phyloP scores from a whole-genome alignment of 2,888 invertebrate species.

The Eueremaeus valkanovi region DNA sequence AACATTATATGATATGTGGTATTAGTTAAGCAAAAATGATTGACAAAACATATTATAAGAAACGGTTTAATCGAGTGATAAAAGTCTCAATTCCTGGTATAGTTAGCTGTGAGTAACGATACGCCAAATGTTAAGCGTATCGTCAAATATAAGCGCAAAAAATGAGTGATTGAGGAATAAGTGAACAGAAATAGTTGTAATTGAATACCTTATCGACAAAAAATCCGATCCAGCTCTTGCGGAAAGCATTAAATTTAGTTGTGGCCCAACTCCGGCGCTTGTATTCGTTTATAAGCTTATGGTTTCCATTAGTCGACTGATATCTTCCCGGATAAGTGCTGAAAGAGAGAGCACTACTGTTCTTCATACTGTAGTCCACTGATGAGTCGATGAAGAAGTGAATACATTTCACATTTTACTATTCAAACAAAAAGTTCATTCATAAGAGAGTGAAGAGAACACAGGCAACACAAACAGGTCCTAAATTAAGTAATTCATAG shows the following conservation, averaged over 20 bases:
- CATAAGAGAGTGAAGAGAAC: not conserved
- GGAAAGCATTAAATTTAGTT: slow-evolving; percentile 25
- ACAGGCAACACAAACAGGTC: not conserved
- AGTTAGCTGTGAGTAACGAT: not conserved
- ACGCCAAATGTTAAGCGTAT: too few relatives aligned
- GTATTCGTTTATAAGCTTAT: not conserved
- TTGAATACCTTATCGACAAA: slow-evolving; percentile 32
- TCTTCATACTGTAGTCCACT: slow-evolving; percentile 11
- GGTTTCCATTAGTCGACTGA: not conserved
- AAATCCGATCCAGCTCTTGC: slow-evolving; percentile 27
- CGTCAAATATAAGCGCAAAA: too few relatives aligned
- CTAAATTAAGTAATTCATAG: slow-evolving; percentile 21
- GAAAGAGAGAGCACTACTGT: not conserved
- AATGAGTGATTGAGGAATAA: too few relatives aligned
- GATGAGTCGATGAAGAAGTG: not conserved
- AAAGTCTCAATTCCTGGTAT: not conserved
- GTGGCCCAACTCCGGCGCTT: slow-evolving; percentile 32
- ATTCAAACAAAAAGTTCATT: slow-evolving; percentile 9
- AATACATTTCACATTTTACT: not conserved
- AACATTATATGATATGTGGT: not conserved
- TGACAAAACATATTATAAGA: not conserved
- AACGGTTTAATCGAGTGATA: not conserved
- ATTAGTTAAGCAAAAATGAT: not conserved
- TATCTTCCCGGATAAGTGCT: slow-evolving; percentile 32
- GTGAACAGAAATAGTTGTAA: not conserved